phyloP scores from a whole-genome alignment of 2,113 vertebrate genomes.

The Neolamprologus cancellatus region DNA sequence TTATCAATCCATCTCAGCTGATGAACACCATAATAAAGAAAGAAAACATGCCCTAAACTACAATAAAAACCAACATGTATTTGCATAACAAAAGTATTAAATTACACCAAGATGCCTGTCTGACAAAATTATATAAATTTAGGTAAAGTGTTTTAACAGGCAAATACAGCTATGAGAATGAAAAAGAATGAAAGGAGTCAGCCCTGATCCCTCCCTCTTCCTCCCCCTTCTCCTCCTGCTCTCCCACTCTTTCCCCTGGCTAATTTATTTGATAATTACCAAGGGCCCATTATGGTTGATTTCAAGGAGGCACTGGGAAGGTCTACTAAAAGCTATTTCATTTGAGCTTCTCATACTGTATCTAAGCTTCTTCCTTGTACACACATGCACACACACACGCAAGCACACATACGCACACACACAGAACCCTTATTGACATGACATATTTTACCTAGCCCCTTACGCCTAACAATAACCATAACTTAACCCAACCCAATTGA shows the following conservation, averaged over 20 bases:
- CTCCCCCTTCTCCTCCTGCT: background rate
- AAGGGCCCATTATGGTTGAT: constrained; percentile 59
- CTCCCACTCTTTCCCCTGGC: background rate
- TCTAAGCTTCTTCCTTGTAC: background rate
- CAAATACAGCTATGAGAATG: background rate
- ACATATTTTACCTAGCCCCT: background rate
- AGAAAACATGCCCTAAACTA: background rate
- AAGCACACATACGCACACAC: background rate
- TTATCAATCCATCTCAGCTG: background rate
- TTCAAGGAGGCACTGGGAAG: constrained; percentile 53
- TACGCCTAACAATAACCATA: background rate
- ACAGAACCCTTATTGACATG: background rate
- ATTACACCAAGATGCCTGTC: background rate
- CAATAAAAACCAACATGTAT: background rate
- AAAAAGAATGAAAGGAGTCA: background rate
- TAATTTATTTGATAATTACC: constrained; percentile 66
- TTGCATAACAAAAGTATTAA: background rate
- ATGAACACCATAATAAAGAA: background rate
- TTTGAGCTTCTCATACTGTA: constrained; percentile 44
- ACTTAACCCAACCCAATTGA: background rate
- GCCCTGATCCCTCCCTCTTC: background rate
- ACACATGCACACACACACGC: background rate
- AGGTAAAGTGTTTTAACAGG: background rate
- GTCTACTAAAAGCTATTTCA: constrained; percentile 65
- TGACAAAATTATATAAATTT: background rate